Evolutionary conservation across 2,797 vertebrate genomes (phyloP).

Genomic region (Adrianichthys oophorus): DNA sequence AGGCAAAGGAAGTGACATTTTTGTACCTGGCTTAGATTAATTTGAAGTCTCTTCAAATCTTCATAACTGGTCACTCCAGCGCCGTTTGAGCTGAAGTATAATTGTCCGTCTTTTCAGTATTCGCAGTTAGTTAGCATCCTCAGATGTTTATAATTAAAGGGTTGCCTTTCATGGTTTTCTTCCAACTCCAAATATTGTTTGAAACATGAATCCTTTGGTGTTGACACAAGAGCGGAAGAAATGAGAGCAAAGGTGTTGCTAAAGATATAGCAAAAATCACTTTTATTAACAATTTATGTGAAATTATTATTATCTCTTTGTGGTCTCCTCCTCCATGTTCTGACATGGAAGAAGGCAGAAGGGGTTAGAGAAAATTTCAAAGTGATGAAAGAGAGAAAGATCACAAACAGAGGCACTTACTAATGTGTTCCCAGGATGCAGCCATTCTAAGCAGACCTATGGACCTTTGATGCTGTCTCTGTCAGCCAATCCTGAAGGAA

Average conservation of each 20-base stretch:
- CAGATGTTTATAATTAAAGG: too few species aligned
- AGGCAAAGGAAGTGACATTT: slow-evolving; percentile 63
- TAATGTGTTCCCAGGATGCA: slow-evolving; percentile 77
- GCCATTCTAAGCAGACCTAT: slow-evolving; percentile 64
- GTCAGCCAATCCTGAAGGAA: slow-evolving; percentile 55
- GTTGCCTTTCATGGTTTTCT: too few species aligned
- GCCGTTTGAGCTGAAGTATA: slow-evolving; percentile 8
- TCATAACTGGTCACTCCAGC: too few species aligned
- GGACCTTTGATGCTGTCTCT: slow-evolving; percentile 71
- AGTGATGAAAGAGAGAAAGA: slow-evolving; percentile 64
- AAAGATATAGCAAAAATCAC: too few species aligned
- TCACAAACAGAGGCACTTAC: slow-evolving; percentile 59
- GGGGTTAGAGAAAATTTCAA: slow-evolving; percentile 57
- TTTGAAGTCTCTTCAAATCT: too few species aligned
- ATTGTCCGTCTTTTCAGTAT: slow-evolving; percentile 27
- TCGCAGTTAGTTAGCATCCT: too few species aligned
- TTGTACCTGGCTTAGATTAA: slow-evolving; percentile 40
- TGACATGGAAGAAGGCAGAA: slow-evolving; percentile 51
- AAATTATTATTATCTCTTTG: too few species aligned
- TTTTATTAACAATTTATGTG: too few species aligned
- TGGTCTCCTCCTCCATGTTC: slow-evolving; percentile 13
- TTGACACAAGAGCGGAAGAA: too few species aligned
- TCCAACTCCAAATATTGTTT: too few species aligned
- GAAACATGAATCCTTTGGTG: too few species aligned
- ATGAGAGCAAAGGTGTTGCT: too few species aligned